phyloP scores from a whole-genome alignment of 2,113 vertebrate species.

The Candoia aspera region DNA sequence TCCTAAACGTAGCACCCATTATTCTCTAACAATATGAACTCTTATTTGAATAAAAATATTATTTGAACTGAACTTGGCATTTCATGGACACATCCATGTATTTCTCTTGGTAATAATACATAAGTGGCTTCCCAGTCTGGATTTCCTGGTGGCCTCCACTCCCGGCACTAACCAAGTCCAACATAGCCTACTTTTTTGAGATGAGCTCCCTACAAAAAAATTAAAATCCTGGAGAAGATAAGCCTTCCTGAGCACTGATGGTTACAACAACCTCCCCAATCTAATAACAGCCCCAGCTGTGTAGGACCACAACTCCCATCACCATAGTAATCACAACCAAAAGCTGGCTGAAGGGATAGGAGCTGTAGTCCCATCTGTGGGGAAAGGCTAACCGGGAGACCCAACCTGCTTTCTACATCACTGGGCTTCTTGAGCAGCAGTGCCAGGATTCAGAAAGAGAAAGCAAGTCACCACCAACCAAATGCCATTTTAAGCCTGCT shows the following conservation, averaged over 20 bases:
- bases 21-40: neutral
- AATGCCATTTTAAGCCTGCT: neutral
- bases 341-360: neutral
- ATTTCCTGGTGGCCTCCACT: neutral
- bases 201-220: neutral
- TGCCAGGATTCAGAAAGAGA: neutral
- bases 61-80: neutral
- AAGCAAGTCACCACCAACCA: neutral
- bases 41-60: neutral
- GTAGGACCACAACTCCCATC: neutral
- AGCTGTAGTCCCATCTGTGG: neutral
- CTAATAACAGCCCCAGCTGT: neutral
- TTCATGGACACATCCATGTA: neutral
- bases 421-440: neutral
- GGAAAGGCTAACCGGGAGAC: neutral
- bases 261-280: neutral
- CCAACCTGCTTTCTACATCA: neutral
- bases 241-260: neutral
- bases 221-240: accelerated
- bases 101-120: neutral
- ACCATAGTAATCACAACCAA: neutral
- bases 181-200: neutral
- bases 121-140: neutral
- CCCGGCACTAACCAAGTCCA: neutral
- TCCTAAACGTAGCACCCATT: neutral